Percentiles rank a stretch among this genome's conserved stretches.
Evolutionary conservation across 2,888 invertebrate species (phyloP).

Genomic region (Zele albiditarsus): DNA sequence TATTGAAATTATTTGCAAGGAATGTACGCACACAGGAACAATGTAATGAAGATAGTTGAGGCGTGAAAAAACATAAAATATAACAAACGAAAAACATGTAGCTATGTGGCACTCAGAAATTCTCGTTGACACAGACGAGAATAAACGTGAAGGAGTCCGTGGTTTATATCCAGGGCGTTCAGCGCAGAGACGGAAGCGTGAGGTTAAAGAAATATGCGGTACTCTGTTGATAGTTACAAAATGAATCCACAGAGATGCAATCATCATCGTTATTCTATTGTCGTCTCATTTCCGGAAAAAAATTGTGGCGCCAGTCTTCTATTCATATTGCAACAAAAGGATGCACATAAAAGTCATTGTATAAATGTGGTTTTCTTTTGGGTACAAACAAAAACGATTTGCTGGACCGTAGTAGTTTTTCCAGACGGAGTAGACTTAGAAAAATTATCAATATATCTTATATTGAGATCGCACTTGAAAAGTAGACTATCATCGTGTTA

Average conservation of each 20-base stretch:
- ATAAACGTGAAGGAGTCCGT: neutral
- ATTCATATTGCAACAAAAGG: conserved; percentile 27
- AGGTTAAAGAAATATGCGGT: conserved; percentile 1
- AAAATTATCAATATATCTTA: no score
- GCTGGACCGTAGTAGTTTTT: neutral
- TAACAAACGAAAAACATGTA: no score
- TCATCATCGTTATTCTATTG: conserved; percentile 33
- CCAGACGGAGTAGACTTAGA: neutral
- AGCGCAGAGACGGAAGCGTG: neutral
- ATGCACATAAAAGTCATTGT: conserved; percentile 26
- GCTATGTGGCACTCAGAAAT: no score
- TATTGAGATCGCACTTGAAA: no score
- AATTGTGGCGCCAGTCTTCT: conserved; percentile 28
- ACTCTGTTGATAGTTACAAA: conserved; percentile 15
- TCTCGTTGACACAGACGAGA: conserved; percentile 12
- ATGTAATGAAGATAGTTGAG: no score
- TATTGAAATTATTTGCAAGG: no score
- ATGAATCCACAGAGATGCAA: conserved; percentile 22
- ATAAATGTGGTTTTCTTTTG: conserved; percentile 21
- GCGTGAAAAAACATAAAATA: no score
- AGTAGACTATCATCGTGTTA: no score
- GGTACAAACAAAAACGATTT: neutral
- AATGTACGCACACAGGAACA: no score
- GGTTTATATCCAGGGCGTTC: neutral
- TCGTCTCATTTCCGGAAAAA: conserved; percentile 17